Evolutionary conservation across 2,797 vertebrate species (phyloP), one percentile per base, ranked within the genome.

Genomic region (Anguilla pacifica): DNA sequence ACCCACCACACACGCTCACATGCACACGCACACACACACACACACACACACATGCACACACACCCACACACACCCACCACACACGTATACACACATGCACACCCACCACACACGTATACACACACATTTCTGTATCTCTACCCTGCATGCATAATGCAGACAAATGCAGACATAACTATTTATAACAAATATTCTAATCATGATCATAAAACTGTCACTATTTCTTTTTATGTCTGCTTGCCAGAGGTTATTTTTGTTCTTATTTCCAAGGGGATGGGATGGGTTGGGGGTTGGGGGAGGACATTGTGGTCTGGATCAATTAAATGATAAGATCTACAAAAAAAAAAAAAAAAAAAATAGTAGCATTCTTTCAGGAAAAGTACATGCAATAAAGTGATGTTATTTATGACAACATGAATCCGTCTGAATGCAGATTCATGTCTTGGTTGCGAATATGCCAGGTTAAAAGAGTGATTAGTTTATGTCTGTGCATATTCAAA

Each of bases 51-150:
- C 59, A 19, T 19, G 57, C 13, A 17, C 57, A 19, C 57, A 61
- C 13, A 22, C 59, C 0, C 15, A 61, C 59, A 61, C 59, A 61
- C 59, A 61, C 59, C 0, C 59, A 61, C 35, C 59, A 61, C 59
- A 61, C 57, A 61, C 57, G 15, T 22, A 19, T 11, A 15, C 57
- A 61, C 15, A 17, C 59, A 19, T 17, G 0, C 59, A 61, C 15
- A 61, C 15, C 4, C 51, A 51, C 6, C 89, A 91, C 84, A 87
- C 84, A 87, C 13, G 59, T 43, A 89, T 25, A 55, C 83, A 9
- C 15, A 64, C 61, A 64, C 7, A 64, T 51, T 51, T 51, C 51
- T 51, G 51, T 17, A 31, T 39, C 19, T 59, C 79, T 49, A 0
- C 6, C 94, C 31, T 2, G 43, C 43, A 81, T 81, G 22, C 49